phyloP scores from a whole-genome alignment of 2,797 vertebrate species.

The Thripadectes ignobilis region DNA sequence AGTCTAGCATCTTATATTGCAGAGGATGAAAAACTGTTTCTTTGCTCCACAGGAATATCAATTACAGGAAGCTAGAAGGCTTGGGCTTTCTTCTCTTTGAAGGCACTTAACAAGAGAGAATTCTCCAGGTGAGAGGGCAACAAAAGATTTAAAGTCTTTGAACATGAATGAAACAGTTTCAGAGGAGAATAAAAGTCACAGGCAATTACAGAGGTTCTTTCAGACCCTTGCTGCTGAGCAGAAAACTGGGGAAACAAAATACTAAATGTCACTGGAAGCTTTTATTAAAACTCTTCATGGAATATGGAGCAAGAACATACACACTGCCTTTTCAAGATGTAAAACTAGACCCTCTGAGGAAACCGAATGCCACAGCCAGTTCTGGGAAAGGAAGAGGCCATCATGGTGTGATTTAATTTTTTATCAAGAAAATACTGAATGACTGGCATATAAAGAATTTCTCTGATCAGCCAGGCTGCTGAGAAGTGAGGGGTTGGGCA shows the following conservation, averaged over 20 bases:
- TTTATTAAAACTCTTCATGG: background rate
- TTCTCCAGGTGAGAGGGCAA: background rate
- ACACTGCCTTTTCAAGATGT: background rate
- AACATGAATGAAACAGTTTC: background rate
- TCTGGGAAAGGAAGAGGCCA: background rate
- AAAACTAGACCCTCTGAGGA: background rate
- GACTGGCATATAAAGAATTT: background rate
- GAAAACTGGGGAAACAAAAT: background rate
- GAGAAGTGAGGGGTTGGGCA: background rate
- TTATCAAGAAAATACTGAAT: background rate
- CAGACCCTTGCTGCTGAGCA: background rate
- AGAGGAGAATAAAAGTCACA: background rate
- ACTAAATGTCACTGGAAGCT: background rate
- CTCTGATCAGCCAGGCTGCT: background rate
- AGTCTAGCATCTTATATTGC: background rate
- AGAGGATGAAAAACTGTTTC: background rate
- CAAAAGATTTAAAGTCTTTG: background rate
- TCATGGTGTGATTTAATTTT: background rate
- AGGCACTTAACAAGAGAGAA: background rate
- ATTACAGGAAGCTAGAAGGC: background rate
- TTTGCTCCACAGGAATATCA: background rate
- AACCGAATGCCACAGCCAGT: background rate
- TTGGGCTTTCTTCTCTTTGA: background rate
- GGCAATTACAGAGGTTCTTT: background rate
- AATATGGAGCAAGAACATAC: background rate